phyloP scores from a whole-genome alignment of 2,888 invertebrate species.

The Troides helena region DNA sequence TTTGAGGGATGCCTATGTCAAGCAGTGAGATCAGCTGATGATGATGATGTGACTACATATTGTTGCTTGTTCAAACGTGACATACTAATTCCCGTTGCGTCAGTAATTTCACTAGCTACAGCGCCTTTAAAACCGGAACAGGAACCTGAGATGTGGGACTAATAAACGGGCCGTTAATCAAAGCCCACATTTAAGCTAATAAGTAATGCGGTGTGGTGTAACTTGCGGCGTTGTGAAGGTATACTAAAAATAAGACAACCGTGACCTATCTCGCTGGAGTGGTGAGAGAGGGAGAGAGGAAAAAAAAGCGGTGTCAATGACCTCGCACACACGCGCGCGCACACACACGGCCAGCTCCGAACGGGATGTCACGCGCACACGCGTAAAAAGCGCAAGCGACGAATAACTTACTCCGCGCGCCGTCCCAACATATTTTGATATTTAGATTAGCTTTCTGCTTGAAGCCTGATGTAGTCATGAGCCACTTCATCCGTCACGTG shows the following conservation, averaged over 20 bases:
- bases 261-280: constrained; percentile 36
- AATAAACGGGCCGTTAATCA: too few relatives aligned
- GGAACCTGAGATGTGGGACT: too few relatives aligned
- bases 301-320: constrained; percentile 40
- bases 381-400: constrained; percentile 27
- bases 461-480: neutral
- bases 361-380: constrained; percentile 36
- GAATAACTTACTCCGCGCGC: constrained; percentile 33
- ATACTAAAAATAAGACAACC: constrained; percentile 31
- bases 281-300: neutral
- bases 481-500: too few relatives aligned
- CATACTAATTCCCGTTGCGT: too few relatives aligned
- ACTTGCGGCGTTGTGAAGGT: constrained; percentile 1
- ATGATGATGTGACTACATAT: too few relatives aligned
- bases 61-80: too few relatives aligned
- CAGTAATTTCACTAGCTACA: too few relatives aligned
- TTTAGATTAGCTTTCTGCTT: constrained; percentile 19
- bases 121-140: too few relatives aligned
- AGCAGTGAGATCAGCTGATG: too few relatives aligned
- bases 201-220: too few relatives aligned
- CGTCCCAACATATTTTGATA: constrained; percentile 30
- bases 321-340: constrained; percentile 31
- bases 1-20: too few relatives aligned
- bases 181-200: too few relatives aligned
- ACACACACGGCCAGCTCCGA: constrained; percentile 23